Evolutionary conservation across 2,797 vertebrate species (phyloP).

Genomic region (Chaetophractus vellerosus): DNA sequence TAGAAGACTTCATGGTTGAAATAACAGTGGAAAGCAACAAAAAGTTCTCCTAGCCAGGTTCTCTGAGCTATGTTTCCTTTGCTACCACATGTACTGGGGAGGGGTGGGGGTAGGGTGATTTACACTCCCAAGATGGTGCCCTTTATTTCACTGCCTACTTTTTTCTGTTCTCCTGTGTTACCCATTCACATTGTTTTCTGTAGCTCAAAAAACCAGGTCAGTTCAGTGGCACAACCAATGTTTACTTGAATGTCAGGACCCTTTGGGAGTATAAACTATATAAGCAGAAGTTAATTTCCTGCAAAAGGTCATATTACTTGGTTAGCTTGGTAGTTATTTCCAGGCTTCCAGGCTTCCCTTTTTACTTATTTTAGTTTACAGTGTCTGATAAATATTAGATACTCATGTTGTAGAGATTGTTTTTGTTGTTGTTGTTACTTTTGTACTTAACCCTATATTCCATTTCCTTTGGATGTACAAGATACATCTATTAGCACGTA

Average conservation of each 20-base stretch:
- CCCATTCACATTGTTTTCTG: background rate
- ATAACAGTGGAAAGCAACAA: background rate
- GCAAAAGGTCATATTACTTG: background rate
- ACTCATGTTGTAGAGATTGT: background rate
- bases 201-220: background rate
- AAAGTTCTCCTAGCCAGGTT: too few species aligned
- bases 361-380: background rate
- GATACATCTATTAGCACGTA: background rate
- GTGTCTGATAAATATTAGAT: background rate
- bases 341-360: background rate
- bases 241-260: background rate
- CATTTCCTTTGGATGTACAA: conserved; percentile 16
- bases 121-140: background rate
- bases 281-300: conserved; percentile 69
- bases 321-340: conserved; percentile 31
- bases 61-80: background rate
- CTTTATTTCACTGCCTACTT: background rate
- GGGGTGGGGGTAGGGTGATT: fast-evolving
- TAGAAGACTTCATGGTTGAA: background rate
- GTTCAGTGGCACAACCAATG: background rate
- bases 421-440: background rate
- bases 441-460: background rate
- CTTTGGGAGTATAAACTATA: background rate
- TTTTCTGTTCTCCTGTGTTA: background rate
- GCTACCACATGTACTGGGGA: background rate